Evolutionary conservation across 2,888 invertebrate genomes (phyloP), one percentile per base, ranked within the genome.

Genomic region (Ariolimax columbianus): DNA sequence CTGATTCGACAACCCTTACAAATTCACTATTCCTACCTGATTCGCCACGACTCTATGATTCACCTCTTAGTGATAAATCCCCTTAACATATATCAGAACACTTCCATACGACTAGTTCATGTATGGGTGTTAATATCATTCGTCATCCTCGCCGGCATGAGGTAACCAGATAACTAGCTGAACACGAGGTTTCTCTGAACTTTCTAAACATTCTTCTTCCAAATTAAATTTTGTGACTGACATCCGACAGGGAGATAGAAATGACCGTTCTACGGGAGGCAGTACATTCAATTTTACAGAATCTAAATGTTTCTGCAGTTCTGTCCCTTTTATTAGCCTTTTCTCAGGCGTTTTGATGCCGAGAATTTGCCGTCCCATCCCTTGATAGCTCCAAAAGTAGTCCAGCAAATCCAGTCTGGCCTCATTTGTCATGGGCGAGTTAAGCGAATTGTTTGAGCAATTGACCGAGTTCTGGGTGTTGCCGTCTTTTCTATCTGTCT

Each of bases 361-460:
- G 2, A 86, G 75, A 63, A 86, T 78, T 75, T 87, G 86, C 30
- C 86, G 43, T 11, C 83, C 80, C 85, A 87, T 84, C 40, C 86
- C 83, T 47, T 87, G 86, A 75, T 87, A 87, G 17, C 85, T 82
- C 86, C 86, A 87, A 43, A 82, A 80, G 40, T 87, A 85, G 59
- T 87, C 86, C 40, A 87, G 33, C 30, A 84, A 51, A 23, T 86
- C 86, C 59, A 63, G 77, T 1, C 47, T 19, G 40, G 30, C 14
- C 0, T 68, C 11, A 1, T 40, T 43, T 4, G n/a, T 33, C 1
- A 11, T 30, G 30, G 51, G 26, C 4, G n/a, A n/a, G 26, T n/a
- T n/a, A 6, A n/a, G 1, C 2, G n/a, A 26, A n/a, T 6, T 47
- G 47, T 47, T 11, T 63, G 23, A n/a, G 4, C n/a, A 26, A 63